Conservation (phyloP, 2,797 vertebrate genomes). For the Lepus oiostolus region DNA sequence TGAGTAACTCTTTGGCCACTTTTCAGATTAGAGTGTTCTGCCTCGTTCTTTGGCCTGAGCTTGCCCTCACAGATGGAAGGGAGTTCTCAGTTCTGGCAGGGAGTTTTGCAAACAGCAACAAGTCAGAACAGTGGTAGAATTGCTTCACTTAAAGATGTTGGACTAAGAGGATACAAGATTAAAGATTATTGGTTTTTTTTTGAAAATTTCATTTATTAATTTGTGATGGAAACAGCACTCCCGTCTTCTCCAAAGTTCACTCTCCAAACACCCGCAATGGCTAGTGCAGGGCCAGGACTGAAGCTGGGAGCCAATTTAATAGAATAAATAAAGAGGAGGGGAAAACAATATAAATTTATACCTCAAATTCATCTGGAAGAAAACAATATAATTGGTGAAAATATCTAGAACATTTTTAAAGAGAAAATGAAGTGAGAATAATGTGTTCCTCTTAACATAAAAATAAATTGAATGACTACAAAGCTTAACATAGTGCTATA, state of each 20-base stretch:
- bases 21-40: neutral
- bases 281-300: too few relatives aligned
- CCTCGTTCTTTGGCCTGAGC: neutral
- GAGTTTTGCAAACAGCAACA: neutral
- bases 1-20: neutral
- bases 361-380: slow-evolving; percentile 35
- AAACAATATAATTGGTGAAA: neutral
- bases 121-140: neutral
- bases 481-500: neutral
- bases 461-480: neutral
- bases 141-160: neutral
- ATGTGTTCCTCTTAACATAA: neutral
- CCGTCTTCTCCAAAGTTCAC: neutral
- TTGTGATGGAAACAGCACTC: neutral
- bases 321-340: slow-evolving; percentile 22
- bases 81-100: neutral
- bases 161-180: neutral
- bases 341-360: slow-evolving; percentile 54
- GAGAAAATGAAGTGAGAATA: slow-evolving; percentile 7
- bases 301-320: neutral
- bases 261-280: too few relatives aligned
- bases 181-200: neutral
- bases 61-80: neutral
- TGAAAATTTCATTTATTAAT: neutral
- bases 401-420: neutral